Percentiles rank a stretch among this genome's conserved stretches.
Conservation (phyloP, 2,888 invertebrate genomes). For the Campopleginae sp. region DNA sequence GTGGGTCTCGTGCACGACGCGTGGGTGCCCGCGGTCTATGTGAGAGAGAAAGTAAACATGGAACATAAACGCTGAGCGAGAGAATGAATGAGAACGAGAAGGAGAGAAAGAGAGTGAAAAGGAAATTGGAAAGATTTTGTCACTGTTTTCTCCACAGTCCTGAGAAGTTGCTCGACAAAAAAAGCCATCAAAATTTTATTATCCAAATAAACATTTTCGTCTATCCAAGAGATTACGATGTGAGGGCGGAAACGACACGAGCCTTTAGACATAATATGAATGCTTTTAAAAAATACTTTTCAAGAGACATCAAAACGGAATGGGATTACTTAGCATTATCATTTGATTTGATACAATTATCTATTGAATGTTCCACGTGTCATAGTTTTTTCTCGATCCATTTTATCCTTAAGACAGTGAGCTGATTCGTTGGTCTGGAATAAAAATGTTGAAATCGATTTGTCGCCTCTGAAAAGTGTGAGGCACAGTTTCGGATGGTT, state of each 20-base stretch:
- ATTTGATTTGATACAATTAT: background rate
- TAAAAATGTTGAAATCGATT: background rate
- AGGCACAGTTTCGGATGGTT: slow-evolving; percentile 19
- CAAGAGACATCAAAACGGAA: background rate
- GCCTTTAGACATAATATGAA: background rate
- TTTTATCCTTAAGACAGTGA: background rate
- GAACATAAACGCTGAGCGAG: background rate
- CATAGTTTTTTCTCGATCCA: background rate
- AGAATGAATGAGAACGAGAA: slow-evolving; percentile 16
- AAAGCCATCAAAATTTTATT: slow-evolving; percentile 28
- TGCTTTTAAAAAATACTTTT: background rate
- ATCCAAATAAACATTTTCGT: background rate
- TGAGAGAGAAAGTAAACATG: slow-evolving; percentile 4
- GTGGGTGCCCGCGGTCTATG: slow-evolving; percentile 72
- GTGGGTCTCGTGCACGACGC: slow-evolving; percentile 66
- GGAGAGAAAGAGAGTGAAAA: background rate
- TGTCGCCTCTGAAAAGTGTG: background rate
- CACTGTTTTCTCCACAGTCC: slow-evolving; percentile 20
- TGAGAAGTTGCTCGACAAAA: slow-evolving; percentile 18
- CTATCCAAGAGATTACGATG: background rate
- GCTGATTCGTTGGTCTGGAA: background rate
- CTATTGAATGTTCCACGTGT: background rate
- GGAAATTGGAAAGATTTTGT: slow-evolving; percentile 49
- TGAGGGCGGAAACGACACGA: background rate
- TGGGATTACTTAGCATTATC: background rate